A percentile compares a stretch with the other conserved stretches of the same genome.
Conservation (phyloP, 2,797 vertebrate genomes). For the Adrianichthys oophorus region DNA sequence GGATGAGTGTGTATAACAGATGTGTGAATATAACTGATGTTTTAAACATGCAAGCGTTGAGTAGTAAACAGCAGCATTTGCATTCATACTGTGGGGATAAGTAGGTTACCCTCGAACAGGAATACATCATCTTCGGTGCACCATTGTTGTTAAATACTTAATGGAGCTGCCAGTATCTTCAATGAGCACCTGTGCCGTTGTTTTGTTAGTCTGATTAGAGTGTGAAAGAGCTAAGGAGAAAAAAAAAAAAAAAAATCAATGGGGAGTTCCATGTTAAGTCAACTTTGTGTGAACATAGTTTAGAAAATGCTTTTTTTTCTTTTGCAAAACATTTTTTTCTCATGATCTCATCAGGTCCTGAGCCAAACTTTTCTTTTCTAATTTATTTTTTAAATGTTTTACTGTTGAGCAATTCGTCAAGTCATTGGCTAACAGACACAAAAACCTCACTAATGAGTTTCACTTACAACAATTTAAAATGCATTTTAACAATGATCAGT, state of each 20-base stretch:
- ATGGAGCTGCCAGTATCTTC: conserved; percentile 76
- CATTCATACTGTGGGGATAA: conserved; percentile 66
- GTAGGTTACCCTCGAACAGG: conserved; percentile 71
- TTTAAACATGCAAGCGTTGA: conserved; percentile 60
- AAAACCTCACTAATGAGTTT: not conserved
- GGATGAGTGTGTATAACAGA: conserved; percentile 32
- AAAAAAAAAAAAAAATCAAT: conserved; percentile 58
- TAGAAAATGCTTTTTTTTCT: conserved; percentile 59
- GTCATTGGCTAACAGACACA: conserved; percentile 20
- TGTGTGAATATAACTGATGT: conserved; percentile 55
- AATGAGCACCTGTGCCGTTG: conserved; percentile 73
- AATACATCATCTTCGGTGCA: conserved; percentile 65
- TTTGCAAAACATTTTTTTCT: conserved; percentile 10
- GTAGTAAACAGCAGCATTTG: conserved; percentile 69
- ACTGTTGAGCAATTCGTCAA: conserved; percentile 11
- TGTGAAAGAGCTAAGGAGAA: conserved; percentile 69
- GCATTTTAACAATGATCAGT: no score
- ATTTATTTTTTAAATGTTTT: no score
- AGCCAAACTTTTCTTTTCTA: no score
- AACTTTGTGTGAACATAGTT: conserved; percentile 63
- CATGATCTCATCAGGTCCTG: conserved; percentile 55
- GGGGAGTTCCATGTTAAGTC: conserved; percentile 63
- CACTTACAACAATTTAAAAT: conserved; percentile 1
- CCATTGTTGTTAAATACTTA: conserved; percentile 77
- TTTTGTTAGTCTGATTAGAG: conserved; percentile 76